Conservation (phyloP, 2,113 vertebrate species). For the Perca schrenkii region DNA sequence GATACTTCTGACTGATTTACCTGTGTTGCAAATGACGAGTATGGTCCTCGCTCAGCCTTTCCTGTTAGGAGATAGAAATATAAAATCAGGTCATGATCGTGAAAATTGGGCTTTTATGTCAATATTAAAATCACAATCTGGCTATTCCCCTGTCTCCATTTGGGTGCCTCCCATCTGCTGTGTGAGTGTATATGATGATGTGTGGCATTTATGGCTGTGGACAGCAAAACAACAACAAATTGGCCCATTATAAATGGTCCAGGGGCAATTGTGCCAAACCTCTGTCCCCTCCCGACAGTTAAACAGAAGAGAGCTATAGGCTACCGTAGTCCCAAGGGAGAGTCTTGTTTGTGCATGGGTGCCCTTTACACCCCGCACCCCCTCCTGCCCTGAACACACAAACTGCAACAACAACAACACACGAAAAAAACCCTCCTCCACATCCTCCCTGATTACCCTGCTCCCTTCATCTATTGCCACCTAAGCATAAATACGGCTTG, state of each 20-base stretch:
- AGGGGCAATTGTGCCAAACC: constrained; percentile 73
- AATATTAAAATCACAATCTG: constrained; percentile 69
- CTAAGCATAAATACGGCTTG: constrained; percentile 66
- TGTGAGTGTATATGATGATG: constrained; percentile 62
- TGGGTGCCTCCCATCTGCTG: constrained; percentile 73
- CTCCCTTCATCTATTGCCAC: constrained; percentile 59
- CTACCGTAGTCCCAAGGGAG: constrained; percentile 69
- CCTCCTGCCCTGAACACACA: constrained; percentile 59
- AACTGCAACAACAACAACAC: constrained; percentile 60
- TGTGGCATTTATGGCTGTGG: constrained; percentile 74
- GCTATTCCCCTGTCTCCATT: constrained; percentile 47
- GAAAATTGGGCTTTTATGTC: constrained; percentile 59
- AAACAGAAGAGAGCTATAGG: constrained; percentile 74
- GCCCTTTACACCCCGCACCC: constrained; percentile 65
- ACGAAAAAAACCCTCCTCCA: constrained; percentile 71
- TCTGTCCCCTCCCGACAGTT: constrained; percentile 67
- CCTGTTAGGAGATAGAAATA: constrained; percentile 79
- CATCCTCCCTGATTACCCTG: constrained; percentile 68
- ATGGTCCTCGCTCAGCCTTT: constrained; percentile 90
- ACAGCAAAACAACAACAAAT: constrained; percentile 82
- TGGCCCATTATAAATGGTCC: constrained; percentile 81
- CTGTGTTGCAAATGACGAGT: constrained; percentile 89
- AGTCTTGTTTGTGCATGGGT: constrained; percentile 78
- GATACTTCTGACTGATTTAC: constrained; percentile 50
- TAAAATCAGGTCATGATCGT: constrained; percentile 42